A percentile compares a stretch with the other conserved stretches of the same genome.
Conservation (phyloP, 2,797 vertebrate genomes). For the Arctocebus calabarensis region DNA sequence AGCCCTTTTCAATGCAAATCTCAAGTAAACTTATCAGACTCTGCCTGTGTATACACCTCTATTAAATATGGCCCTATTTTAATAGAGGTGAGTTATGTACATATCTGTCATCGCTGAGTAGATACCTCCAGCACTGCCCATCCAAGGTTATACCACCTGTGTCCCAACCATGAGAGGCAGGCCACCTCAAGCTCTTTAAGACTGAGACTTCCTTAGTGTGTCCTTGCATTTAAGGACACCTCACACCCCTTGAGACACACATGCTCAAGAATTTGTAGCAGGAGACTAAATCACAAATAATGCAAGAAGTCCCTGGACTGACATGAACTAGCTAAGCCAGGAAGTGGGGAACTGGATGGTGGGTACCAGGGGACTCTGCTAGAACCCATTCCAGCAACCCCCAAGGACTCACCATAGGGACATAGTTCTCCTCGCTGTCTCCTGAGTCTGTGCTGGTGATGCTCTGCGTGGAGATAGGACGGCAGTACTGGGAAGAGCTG, state of each 20-base stretch:
- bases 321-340: too few relatives aligned
- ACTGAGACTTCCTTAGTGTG: background rate
- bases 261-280: background rate
- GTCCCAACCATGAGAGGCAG: background rate
- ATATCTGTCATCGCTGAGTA: fast-evolving
- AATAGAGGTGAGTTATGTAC: fast-evolving
- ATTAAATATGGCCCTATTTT: too few relatives aligned
- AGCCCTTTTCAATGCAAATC: background rate
- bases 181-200: background rate
- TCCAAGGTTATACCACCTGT: background rate
- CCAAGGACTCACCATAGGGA: slow-evolving; percentile 94
- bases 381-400: background rate
- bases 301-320: too few relatives aligned
- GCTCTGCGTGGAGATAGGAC: slow-evolving; percentile 98
- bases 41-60: background rate
- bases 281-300: background rate
- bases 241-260: background rate
- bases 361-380: background rate
- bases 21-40: background rate
- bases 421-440: slow-evolving; percentile 99
- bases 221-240: background rate
- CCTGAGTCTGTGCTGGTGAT: slow-evolving; percentile 99
- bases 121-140: background rate
- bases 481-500: slow-evolving; percentile 95
- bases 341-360: background rate